phyloP scores from a whole-genome alignment of 2,888 invertebrate species.

The Drosophila dives region DNA sequence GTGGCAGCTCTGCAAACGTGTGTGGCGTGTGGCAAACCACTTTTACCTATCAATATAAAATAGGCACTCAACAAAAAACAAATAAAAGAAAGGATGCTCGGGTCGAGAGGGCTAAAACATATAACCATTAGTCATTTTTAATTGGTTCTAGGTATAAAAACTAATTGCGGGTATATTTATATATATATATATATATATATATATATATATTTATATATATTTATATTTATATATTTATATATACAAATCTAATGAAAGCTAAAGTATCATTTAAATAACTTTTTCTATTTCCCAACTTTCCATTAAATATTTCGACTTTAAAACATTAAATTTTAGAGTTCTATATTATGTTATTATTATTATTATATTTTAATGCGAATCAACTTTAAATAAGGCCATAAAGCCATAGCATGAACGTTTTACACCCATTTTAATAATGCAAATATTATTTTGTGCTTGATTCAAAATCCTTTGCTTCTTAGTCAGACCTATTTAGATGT shows the following conservation, averaged over 20 bases:
- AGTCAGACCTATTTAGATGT: neutral
- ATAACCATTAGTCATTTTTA: no score
- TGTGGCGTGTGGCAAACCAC: constrained; percentile 20
- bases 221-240: no score
- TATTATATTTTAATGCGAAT: neutral
- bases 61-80: neutral
- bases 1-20: constrained; percentile 12
- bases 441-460: constrained; percentile 20
- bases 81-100: neutral
- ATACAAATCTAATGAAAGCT: neutral
- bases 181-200: neutral
- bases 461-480: constrained; percentile 19
- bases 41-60: neutral
- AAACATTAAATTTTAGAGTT: fast-evolving
- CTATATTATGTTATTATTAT: neutral
- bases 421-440: neutral
- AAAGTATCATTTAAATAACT: neutral
- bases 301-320: neutral
- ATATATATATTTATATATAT: no score
- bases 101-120: neutral
- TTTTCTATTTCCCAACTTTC: no score
- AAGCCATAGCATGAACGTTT: neutral
- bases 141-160: no score
- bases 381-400: neutral
- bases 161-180: neutral